A percentile compares a stretch with the other conserved stretches of the same genome.
Conservation (phyloP, 2,113 vertebrate species). For the Sciurus niger region DNA sequence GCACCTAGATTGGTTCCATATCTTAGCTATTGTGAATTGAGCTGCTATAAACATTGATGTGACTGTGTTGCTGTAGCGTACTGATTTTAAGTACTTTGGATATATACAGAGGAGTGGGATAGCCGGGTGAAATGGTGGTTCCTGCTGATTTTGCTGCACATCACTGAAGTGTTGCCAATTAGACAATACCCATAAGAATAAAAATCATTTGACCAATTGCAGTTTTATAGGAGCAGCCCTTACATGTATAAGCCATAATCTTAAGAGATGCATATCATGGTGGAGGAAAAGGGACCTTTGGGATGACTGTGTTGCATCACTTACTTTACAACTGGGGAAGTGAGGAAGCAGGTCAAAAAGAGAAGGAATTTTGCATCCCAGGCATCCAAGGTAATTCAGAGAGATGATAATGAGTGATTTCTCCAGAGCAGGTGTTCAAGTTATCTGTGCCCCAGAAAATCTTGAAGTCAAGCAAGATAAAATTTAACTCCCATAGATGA, state of each 20-base stretch:
- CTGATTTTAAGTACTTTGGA: no score
- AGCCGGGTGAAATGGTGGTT: not conserved
- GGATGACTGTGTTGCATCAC: not conserved
- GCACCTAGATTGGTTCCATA: no score
- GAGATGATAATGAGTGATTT: not conserved
- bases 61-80: no score
- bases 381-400: not conserved
- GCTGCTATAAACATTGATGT: no score
- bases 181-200: not conserved
- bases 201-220: not conserved
- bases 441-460: not conserved
- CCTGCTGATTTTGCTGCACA: not conserved
- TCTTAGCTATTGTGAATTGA: no score
- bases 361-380: not conserved
- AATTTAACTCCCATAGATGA: not conserved
- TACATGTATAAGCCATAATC: not conserved
- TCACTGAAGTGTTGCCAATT: not conserved
- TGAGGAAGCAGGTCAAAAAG: not conserved
- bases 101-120: no score
- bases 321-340: not conserved
- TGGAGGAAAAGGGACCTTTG: not conserved
- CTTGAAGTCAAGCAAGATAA: not conserved
- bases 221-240: not conserved
- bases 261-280: not conserved
- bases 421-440: not conserved